Conservation (phyloP, 2,113 vertebrate species). For the Camelus dromedarius region DNA sequence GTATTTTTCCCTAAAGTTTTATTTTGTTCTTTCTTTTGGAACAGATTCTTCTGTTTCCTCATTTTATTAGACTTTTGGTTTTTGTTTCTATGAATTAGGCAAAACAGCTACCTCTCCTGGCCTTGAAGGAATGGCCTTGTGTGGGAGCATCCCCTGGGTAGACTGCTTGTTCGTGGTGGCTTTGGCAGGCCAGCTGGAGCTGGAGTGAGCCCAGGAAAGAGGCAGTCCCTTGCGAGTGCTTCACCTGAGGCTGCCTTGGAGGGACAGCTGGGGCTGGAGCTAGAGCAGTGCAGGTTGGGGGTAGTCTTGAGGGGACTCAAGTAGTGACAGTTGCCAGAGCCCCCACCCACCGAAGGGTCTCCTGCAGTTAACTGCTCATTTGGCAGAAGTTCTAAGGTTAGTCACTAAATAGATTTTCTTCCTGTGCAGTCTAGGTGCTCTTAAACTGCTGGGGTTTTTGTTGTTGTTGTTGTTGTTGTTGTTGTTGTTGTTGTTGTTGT, state of each 20-base stretch:
- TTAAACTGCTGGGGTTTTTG: background rate
- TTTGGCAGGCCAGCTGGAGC: background rate
- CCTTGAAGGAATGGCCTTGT: background rate
- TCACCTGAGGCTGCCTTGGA: background rate
- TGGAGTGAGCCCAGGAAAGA: background rate
- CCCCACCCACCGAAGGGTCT: background rate
- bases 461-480: background rate
- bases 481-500: no score
- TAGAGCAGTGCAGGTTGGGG: background rate
- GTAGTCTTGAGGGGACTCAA: background rate
- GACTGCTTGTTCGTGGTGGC: background rate
- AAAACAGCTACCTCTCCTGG: background rate
- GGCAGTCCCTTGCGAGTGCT: background rate
- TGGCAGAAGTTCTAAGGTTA: background rate
- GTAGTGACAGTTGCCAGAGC: background rate
- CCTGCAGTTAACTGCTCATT: background rate
- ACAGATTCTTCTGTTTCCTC: background rate
- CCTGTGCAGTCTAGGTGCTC: no score
- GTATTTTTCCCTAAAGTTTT: background rate
- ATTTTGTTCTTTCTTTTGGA: background rate
- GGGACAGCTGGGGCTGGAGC: background rate
- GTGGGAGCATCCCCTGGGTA: background rate
- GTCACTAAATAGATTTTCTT: background rate
- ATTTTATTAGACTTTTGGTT: background rate
- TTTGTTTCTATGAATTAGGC: background rate